phyloP scores from a whole-genome alignment of 2,888 invertebrate species.

The Aspidiotus rigidus region DNA sequence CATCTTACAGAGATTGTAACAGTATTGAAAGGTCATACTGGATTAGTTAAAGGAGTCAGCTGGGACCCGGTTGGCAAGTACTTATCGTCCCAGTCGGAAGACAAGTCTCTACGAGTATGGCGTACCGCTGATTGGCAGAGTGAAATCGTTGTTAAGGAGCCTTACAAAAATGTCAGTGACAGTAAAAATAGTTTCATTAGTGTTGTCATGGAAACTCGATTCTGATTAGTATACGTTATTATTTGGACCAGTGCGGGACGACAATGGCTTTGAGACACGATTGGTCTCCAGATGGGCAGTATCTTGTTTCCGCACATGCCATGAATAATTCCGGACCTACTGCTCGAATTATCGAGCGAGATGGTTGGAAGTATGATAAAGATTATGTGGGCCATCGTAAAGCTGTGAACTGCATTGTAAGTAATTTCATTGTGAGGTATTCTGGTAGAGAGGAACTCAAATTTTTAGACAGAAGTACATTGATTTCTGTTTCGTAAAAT shows the following conservation, averaged over 20 bases:
- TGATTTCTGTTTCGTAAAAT: conserved; percentile 3
- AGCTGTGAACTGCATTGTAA: conserved; percentile 80
- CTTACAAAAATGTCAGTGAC: conserved; percentile 61
- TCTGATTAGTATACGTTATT: conserved; percentile 37
- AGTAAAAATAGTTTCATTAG: neutral
- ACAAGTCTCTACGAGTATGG: conserved; percentile 89
- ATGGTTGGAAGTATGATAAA: conserved; percentile 87
- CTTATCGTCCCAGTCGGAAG: conserved; percentile 92
- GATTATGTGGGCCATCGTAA: conserved; percentile 98
- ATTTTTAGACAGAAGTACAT: neutral
- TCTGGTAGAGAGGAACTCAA: neutral
- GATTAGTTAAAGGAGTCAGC: conserved; percentile 91
- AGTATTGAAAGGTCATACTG: conserved; percentile 79
- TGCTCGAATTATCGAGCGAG: conserved; percentile 88
- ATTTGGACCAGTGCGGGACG: conserved; percentile 51
- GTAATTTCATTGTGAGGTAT: neutral
- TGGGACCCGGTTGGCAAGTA: conserved; percentile 99
- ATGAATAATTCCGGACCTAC: conserved; percentile 98
- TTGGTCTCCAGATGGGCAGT: conserved; percentile 98
- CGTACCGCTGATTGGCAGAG: conserved; percentile 89
- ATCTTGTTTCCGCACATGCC: conserved; percentile 92
- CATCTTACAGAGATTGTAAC: conserved; percentile 53
- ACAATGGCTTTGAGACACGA: conserved; percentile 85
- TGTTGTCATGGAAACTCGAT: neutral
- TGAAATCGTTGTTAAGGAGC: conserved; percentile 77